These are phyloP conservation scores for Nezara viridula DNA, from an alignment of 2,888 invertebrate species.

Conservation along the genomic window DNA sequence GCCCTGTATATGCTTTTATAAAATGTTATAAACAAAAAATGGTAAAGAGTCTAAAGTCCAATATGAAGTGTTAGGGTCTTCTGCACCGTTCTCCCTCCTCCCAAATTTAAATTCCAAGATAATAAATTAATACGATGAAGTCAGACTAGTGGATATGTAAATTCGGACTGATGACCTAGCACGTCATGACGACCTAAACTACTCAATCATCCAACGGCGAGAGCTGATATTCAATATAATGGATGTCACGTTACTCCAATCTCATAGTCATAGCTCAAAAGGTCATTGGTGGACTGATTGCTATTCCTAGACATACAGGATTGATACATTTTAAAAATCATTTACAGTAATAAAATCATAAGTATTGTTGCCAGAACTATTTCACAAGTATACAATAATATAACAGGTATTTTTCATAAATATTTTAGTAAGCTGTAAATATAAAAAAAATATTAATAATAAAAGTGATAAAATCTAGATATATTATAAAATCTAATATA, in stretches of 20 bases:
- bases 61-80: no score
- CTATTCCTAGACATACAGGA: background rate
- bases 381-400: no score
- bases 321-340: background rate
- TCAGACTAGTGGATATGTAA: background rate
- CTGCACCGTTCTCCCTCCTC: no score
- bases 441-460: no score
- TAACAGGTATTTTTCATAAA: no score
- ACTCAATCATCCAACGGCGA: background rate
- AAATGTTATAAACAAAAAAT: no score
- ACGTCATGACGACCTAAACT: constrained; percentile 9
- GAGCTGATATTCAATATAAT: constrained; percentile 20
- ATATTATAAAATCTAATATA: no score
- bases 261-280: constrained; percentile 13
- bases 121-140: background rate
- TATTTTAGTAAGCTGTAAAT: no score
- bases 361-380: no score
- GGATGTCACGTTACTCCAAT: background rate
- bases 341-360: background rate
- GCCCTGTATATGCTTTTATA: no score
- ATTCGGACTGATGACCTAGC: constrained; percentile 24
- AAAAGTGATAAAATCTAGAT: no score
- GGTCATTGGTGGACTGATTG: background rate
- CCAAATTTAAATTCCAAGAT: background rate
- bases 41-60: no score